Base-by-base conservation (phyloP, 2,888 invertebrate species). In the Cyclophora albipunctata region DNA sequence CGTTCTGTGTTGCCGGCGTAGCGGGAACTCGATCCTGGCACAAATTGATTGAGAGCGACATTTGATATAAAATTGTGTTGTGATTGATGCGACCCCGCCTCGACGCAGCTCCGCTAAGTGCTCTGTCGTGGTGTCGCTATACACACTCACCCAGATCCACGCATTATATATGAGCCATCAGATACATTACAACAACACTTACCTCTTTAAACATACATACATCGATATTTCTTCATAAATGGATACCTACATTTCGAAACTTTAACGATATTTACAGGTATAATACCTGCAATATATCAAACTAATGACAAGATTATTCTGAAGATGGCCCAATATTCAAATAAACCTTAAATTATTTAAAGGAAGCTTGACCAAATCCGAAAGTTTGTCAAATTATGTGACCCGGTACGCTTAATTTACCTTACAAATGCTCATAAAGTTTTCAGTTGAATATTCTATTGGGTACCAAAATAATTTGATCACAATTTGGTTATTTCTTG, bases 21-120 rank as follows among this genome's bases (percentile, higher is more conserved):
- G 79, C 71, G 71, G 80, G 73, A 86, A 87, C 77, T 79, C 81
- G 87, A 87, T 84, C 81, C 78, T 63, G 68, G 75, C 81, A 78
- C 85, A 86, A 87, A 88, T 87, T 86, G 87, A 87, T 88, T 86
- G 87, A 87, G 77, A 86, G 84, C 84, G 86, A 86, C 86, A 88
- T 88, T 86, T 87, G 87, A 88, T 88, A 88, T 88, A 87, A 88
- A 87, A 87, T 84, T 84, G 86, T 84, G 85, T 82, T 81, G 86
- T 87, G 87, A 88, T 87, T 88, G 87, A 87, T 87, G 87, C 80
- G 84, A 77, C 78, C 83, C 76, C 76, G 80, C 79, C 78, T 75
- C 79, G 72, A 75, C 73, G 73, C 69, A 62, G 72, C 72, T 68
- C 66, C 76, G 75, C 87, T 88, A 87, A 87, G 87, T 87, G 87